Evolutionary conservation across 1,140 invertebrate genomes (phyloP), one percentile per base, ranked within the genome.

Genomic region (Hypothenemus hampei): DNA sequence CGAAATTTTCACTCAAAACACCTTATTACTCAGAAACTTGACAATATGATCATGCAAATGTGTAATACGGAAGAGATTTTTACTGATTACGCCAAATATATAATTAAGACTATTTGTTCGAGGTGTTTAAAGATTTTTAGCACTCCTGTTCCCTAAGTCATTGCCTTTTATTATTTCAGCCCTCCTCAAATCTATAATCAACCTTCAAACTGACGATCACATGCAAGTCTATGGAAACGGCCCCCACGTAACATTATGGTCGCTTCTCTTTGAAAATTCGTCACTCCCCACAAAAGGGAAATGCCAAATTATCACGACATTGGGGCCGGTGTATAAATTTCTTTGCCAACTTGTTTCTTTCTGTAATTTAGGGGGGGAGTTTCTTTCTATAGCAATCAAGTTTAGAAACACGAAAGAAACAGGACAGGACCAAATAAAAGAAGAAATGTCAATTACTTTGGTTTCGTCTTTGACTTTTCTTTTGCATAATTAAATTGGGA

Each of bases 1-100:
- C 48, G 48, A 50, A 22, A 50, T 50, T 50, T 50, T 50, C 19
- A 18, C 36, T 24, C 31, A 50, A n/a, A 41, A 50, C 48, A 40
- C 48, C 48, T 50, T 50, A 50, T 50, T 50, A 50, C 22, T 15
- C 15, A 10, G 31, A 29, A 26, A 40, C 48, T 20, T 50, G 48
- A 50, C 33, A 50, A 50, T 50, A 35, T 16, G 35, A 36, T 50
- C 48, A 41, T 50, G 48, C 36, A 41, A 41, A 41, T 24, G 36
- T 20, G 35, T 13, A 3, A 8, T 15, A 40, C 37, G 13, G 41
- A 16, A 29, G 33, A 39, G 26, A 29, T 7, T n/a, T 7, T 29
- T n/a, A 6, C 26, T 29, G 26, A 7, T 29, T 29, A 29, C 6
- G 6, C 26, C 26, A 7, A n/a, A 29, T 11, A 31, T 31, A 11